Evolutionary conservation across 2,888 invertebrate species (phyloP).

Genomic region (Zelleria hepariella): DNA sequence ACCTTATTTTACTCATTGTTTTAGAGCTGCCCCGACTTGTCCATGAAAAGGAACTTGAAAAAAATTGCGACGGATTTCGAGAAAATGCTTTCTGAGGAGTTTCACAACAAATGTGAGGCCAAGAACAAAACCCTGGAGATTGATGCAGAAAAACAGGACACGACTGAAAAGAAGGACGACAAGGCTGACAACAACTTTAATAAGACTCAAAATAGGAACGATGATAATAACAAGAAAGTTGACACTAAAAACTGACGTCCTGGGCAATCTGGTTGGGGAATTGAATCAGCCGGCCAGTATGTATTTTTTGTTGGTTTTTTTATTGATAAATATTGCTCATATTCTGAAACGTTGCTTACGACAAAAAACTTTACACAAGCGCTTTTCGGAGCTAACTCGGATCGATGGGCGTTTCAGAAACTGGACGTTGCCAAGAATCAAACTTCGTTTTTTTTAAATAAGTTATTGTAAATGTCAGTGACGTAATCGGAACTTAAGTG

Average conservation of each 20-base stretch:
- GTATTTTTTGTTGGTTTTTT: neutral
- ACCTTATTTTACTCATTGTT: conserved; percentile 17
- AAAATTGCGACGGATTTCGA: conserved; percentile 63
- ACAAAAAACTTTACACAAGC: neutral
- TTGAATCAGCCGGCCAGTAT: neutral
- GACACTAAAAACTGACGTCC: neutral
- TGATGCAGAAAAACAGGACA: conserved; percentile 23
- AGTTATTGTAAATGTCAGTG: conserved; percentile 59
- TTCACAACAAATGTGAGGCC: conserved; percentile 46
- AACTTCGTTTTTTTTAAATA: conserved; percentile 7
- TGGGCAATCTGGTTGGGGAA: neutral
- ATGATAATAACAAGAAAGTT: conserved; percentile 33
- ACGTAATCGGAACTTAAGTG: conserved; percentile 60
- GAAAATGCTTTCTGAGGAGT: conserved; percentile 54
- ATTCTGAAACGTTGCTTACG: neutral
- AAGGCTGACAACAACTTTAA: conserved; percentile 25
- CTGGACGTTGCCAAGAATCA: neutral
- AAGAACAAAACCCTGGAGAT: conserved; percentile 39
- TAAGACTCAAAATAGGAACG: conserved; percentile 24
- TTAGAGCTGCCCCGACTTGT: conserved; percentile 54
- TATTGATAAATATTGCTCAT: neutral
- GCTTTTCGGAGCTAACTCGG: neutral
- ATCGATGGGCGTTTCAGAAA: neutral
- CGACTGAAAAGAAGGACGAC: conserved; percentile 32
- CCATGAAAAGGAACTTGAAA: conserved; percentile 58